A percentile compares a stretch with the other conserved stretches of the same genome.
Conservation (phyloP, 2,797 vertebrate genomes). For the Macrochelys suwanniensis region DNA sequence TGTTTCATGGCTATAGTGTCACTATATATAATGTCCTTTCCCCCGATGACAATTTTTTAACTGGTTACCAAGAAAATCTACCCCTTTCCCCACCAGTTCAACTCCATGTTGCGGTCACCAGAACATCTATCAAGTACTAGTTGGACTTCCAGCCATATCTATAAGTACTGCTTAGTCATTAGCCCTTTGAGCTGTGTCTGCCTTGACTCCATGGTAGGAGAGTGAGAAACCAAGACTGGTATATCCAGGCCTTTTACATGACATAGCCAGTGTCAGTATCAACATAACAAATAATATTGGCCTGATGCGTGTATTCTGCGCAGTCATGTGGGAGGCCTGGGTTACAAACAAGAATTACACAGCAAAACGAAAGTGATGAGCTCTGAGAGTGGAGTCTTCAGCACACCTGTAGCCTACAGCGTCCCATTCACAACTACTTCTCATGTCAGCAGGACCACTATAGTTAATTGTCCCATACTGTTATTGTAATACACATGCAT, state of each 20-base stretch:
- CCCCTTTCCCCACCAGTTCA: neutral
- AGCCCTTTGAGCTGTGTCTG: accelerated
- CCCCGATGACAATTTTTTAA: neutral
- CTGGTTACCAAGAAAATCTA: neutral
- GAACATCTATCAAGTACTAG: neutral
- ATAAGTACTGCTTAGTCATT: neutral
- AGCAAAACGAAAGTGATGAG: slow-evolving; percentile 18
- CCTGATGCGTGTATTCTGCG: neutral
- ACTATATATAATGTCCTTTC: neutral
- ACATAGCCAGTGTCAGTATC: neutral
- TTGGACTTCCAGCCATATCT: neutral
- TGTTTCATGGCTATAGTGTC: neutral
- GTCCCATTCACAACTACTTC: neutral
- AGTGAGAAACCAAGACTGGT: neutral
- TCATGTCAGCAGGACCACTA: slow-evolving; percentile 39
- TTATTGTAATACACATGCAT: slow-evolving; percentile 21
- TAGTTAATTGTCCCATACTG: slow-evolving; percentile 25
- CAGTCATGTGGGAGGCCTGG: neutral
- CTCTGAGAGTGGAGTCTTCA: neutral
- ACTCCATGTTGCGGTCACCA: neutral
- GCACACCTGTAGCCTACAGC: neutral
- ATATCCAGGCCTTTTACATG: neutral
- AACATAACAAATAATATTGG: neutral
- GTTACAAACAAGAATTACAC: neutral
- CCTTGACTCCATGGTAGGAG: neutral